Evolutionary conservation across 1,140 invertebrate genomes (phyloP), one percentile per base, ranked within the genome.

Genomic region (Panulirus ornatus): DNA sequence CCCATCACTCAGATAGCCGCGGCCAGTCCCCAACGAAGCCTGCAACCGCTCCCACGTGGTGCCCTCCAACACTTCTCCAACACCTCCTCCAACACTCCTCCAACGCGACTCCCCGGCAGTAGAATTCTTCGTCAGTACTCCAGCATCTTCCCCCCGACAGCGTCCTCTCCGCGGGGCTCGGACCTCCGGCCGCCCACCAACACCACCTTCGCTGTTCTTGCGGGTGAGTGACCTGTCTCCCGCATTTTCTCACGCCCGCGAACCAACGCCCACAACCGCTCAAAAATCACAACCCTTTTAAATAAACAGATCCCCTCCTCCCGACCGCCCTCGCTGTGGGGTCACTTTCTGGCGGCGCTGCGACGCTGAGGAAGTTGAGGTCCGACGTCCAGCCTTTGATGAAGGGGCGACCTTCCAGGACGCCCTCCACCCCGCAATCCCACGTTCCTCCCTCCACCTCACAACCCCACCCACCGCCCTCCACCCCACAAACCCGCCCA

Each of bases 1-100:
- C 87, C 87, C 87, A 89, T 89, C 87, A 89, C 87, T 89, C 87
- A 89, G 87, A 89, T 66, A 66, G 66, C 87, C 40, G 79, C 78
- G 87, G 87, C 87, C 81, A 89, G 87, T 89, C 87, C 81, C 84
- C 66, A 44, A 83, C 87, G 66, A 66, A 81, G 87, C 87, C 87
- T 81, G 87, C 76, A 84, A 34, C 79, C 79, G 63, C 63, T 73
- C 71, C 81, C 78, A 47, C 87, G 47, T 54, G 87, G 66, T 63
- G 40, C 27, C 58, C 84, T 51, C 40, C 87, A 82, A 81, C 87
- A 84, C 79, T 47, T 83, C 66, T 54, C 42, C 40, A 40, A 81
- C 38, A 42, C 30, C 75, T 58, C 30, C 78, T 66, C 44, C 81
- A 76, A 83, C 87, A 40, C 51, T 82, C 79, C 79, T 82, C 79